phyloP scores from a whole-genome alignment of 1,140 invertebrate species.

The Pteromalus puparum region DNA sequence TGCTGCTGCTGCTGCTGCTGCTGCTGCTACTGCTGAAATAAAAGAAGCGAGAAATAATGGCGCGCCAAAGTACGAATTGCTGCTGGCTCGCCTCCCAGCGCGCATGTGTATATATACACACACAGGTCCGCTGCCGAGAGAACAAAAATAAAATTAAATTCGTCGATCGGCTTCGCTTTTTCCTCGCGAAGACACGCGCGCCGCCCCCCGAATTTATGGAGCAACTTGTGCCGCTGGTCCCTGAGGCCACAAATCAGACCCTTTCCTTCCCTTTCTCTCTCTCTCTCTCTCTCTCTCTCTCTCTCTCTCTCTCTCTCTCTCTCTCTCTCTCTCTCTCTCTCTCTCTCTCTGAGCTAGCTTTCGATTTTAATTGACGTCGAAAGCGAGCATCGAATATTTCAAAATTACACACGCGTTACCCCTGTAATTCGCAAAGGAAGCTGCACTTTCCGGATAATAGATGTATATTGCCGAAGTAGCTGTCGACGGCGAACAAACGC shows the following conservation, averaged over 20 bases:
- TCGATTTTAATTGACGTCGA: constrained; percentile 13
- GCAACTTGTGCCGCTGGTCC: constrained; percentile 16
- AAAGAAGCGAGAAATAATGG: constrained; percentile 53
- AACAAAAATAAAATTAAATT: constrained; percentile 51
- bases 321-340: neutral
- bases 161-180: constrained; percentile 27
- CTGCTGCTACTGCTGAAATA: constrained; percentile 30
- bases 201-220: constrained; percentile 38
- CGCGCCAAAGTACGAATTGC: constrained; percentile 49
- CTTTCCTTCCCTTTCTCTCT: neutral
- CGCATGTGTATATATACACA: neutral
- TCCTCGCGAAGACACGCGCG: constrained; percentile 3
- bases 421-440: too few species aligned
- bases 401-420: too few species aligned
- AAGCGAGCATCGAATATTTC: neutral
- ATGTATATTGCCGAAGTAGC: neutral
- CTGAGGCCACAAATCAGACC: constrained; percentile 21
- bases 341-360: neutral
- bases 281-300: neutral
- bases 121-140: neutral
- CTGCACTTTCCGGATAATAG: too few species aligned
- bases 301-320: neutral
- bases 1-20: constrained; percentile 6
- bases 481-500: neutral
- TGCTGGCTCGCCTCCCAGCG: constrained; percentile 16